phyloP scores from a whole-genome alignment of 1,140 invertebrate species.

The Heliconius nattereri region DNA sequence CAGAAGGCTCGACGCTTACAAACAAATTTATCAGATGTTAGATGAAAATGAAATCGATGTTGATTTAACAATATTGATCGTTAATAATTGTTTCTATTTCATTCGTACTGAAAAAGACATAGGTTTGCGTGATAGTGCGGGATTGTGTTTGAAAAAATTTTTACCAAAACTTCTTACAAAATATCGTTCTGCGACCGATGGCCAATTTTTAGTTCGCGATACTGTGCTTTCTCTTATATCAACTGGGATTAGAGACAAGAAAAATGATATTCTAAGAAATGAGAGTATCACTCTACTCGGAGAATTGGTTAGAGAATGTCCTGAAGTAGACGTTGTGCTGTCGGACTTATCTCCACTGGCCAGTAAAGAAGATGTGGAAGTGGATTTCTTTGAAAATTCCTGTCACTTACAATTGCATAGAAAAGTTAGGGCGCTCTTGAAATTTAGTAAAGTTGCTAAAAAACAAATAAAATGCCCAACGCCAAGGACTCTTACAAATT shows the following conservation, averaged over 20 bases:
- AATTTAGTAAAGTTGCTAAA: conserved; percentile 84
- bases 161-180: conserved; percentile 82
- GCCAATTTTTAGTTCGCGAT: conserved; percentile 87
- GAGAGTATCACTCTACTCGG: conserved; percentile 90
- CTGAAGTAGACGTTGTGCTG: conserved; percentile 85
- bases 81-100: conserved; percentile 92
- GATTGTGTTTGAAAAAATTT: conserved; percentile 86
- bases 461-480: conserved; percentile 83
- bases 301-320: conserved; percentile 87
- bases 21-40: conserved; percentile 83
- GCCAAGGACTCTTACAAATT: conserved; percentile 88
- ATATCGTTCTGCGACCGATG: conserved; percentile 76
- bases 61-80: conserved; percentile 86
- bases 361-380: conserved; percentile 89
- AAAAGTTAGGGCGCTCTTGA: conserved; percentile 88
- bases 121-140: conserved; percentile 90
- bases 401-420: conserved; percentile 92
- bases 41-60: conserved; percentile 82
- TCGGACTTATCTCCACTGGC: conserved; percentile 88
- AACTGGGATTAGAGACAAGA: conserved; percentile 84
- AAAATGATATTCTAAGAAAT: conserved; percentile 85
- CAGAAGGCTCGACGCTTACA: conserved; percentile 87
- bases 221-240: conserved; percentile 86
- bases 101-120: conserved; percentile 90
- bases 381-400: conserved; percentile 97